Evolutionary conservation across 2,888 invertebrate genomes (phyloP).

Genomic region (Drosophila maculinotata): DNA sequence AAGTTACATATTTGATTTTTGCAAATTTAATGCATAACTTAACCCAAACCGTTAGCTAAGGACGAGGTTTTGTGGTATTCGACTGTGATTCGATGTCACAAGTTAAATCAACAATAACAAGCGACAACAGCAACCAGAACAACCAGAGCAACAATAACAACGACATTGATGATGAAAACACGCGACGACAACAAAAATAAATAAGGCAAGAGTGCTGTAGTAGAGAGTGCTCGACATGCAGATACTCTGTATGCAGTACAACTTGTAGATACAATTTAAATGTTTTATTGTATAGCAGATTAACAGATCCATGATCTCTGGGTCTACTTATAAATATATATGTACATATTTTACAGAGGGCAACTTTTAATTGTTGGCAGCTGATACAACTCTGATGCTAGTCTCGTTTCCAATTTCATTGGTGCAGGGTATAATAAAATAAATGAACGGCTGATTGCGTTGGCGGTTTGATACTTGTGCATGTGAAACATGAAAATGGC

Average conservation of each 20-base stretch:
- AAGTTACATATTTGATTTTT: slow-evolving; percentile 61
- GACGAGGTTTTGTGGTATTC: slow-evolving; percentile 33
- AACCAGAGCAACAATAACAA: slow-evolving; percentile 21
- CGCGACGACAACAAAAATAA: slow-evolving; percentile 65
- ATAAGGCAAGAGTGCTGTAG: slow-evolving; percentile 36
- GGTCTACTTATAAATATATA: too few relatives aligned
- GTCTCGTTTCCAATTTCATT: background rate
- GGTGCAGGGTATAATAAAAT: slow-evolving; percentile 35
- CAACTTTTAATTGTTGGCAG: background rate
- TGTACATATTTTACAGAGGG: too few relatives aligned
- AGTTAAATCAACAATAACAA: slow-evolving; percentile 67
- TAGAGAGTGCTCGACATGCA: background rate
- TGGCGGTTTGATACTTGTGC: slow-evolving; percentile 47
- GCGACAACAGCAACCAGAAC: slow-evolving; percentile 32
- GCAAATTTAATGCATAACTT: slow-evolving; percentile 61
- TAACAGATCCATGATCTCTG: too few relatives aligned
- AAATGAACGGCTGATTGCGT: slow-evolving; percentile 68
- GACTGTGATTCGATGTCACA: slow-evolving; percentile 67
- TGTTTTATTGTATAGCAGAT: too few relatives aligned
- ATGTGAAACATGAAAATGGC: slow-evolving; percentile 68
- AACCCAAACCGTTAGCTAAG: slow-evolving; percentile 18
- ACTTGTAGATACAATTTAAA: too few relatives aligned
- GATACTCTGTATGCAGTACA: slow-evolving; percentile 5
- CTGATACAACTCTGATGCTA: background rate
- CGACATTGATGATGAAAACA: slow-evolving; percentile 47